phyloP scores from a whole-genome alignment of 2,888 invertebrate genomes.

The Acleris holmiana region DNA sequence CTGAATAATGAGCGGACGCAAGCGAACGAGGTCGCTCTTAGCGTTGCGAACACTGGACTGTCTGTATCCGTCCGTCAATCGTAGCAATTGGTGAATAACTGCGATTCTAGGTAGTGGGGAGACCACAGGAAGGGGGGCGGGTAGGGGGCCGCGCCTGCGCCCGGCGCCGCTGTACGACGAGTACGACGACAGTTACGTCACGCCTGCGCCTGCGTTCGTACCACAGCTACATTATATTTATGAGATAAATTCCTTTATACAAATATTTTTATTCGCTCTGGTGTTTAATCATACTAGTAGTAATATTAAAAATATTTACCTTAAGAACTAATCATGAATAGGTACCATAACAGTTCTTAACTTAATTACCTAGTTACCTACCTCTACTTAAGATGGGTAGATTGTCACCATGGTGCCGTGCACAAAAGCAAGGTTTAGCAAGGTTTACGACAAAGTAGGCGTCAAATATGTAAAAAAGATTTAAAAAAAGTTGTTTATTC shows the following conservation, averaged over 20 bases:
- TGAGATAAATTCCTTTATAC: slow-evolving; percentile 32
- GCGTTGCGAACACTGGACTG: slow-evolving; percentile 69
- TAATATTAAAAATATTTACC: slow-evolving; percentile 1
- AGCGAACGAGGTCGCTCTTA: slow-evolving; percentile 92
- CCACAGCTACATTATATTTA: slow-evolving; percentile 40
- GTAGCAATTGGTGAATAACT: slow-evolving; percentile 82
- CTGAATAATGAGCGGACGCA: slow-evolving; percentile 86
- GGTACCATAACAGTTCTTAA: neutral
- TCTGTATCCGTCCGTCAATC: slow-evolving; percentile 66
- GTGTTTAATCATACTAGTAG: slow-evolving; percentile 2
- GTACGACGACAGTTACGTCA: slow-evolving; percentile 53
- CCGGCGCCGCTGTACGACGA: slow-evolving; percentile 81
- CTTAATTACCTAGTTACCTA: neutral
- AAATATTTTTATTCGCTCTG: neutral
- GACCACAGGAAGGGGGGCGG: slow-evolving; percentile 88
- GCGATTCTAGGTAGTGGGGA: slow-evolving; percentile 70
- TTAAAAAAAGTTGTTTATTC: too few species aligned
- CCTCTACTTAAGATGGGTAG: too few species aligned
- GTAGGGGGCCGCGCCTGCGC: slow-evolving; percentile 93
- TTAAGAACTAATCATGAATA: slow-evolving; percentile 7
- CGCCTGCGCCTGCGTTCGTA: slow-evolving; percentile 87
- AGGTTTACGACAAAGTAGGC: neutral
- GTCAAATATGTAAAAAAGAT: too few species aligned
- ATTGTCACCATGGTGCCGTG: neutral
- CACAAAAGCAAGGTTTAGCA: neutral